Percentiles rank a stretch among this genome's conserved stretches.
Evolutionary conservation across 2,888 invertebrate species (phyloP).

Genomic region (Nephrotoma guestfalica): DNA sequence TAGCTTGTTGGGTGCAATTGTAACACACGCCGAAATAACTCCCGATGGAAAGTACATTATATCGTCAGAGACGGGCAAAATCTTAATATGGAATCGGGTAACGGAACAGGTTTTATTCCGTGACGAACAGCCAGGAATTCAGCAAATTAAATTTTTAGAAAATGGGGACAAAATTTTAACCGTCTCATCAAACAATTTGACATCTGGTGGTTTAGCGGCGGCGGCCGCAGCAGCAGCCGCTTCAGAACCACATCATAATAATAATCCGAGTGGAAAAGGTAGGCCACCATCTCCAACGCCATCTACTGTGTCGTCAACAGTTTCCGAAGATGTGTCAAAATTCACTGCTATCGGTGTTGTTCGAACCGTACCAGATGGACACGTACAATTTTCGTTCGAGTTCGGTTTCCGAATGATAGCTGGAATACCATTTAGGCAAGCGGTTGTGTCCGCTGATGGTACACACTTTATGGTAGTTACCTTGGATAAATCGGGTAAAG

Average conservation of each 20-base stretch:
- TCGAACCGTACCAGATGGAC: conserved; percentile 65
- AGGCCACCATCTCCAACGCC: conserved; percentile 24
- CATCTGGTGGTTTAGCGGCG: conserved; percentile 1
- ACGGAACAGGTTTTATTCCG: conserved; percentile 51
- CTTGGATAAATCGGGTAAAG: conserved; percentile 66
- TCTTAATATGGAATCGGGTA: conserved; percentile 75
- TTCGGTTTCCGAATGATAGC: conserved; percentile 60
- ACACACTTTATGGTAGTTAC: conserved; percentile 63
- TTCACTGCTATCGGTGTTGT: conserved; percentile 50
- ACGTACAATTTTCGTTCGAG: conserved; percentile 64
- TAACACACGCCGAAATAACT: conserved; percentile 83
- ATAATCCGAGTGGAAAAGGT: conserved; percentile 33
- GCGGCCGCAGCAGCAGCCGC: not conserved
- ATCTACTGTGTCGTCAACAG: not conserved
- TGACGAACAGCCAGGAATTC: conserved; percentile 54
- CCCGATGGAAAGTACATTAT: conserved; percentile 70
- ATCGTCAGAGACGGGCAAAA: conserved; percentile 83
- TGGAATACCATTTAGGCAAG: conserved; percentile 55
- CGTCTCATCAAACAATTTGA: conserved; percentile 28
- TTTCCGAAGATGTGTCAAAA: conserved; percentile 43
- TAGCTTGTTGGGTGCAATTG: conserved; percentile 83
- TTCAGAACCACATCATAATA: conserved; percentile 13
- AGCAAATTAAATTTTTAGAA: conserved; percentile 31
- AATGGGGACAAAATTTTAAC: conserved; percentile 29
- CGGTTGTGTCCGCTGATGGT: conserved; percentile 70